Evolutionary conservation across 23 tunicate species (phyloP), one percentile per base, ranked within the genome.

Genomic region (Halocynthia aurantium): DNA sequence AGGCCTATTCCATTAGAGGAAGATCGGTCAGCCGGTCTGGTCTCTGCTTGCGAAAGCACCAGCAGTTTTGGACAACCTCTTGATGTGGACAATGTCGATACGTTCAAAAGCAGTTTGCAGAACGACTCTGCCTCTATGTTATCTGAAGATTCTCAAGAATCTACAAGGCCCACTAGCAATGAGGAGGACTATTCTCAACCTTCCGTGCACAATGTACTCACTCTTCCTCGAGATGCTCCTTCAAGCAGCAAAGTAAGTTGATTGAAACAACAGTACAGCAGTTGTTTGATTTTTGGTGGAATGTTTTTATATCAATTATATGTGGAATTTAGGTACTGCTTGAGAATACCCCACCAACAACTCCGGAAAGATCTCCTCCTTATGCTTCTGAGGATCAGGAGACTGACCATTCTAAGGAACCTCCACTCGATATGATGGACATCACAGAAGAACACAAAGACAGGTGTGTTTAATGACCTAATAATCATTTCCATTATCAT

Each of bases 341-440:
- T 50, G 94, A 87, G 54, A 87, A 87, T 75, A 87, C 94, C 8
- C 94, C 94, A 6, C 94, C 94, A 0, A 87, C 80, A 6, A 87
- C 94, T 21, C 94, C 94, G 7, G 94, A 87, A 62, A 63, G 52
- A 40, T 82, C 83, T 10, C 83, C 84, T 6, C 63, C 76, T 13
- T 76, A 82, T 71, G 69, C 61, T 65, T 71, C 86, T 62, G 94
- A 87, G 53, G 79, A 76, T 70, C 73, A 82, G 31, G 78, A 74
- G 31, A 74, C 56, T 8, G 78, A 74, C 10, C 20, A 17, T 8
- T 40, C 22, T 10, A 44, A 51, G 17, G 56, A 74, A 56, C 78
- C 20, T 54, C 68, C 85, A 50, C 77, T 70, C 40, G 76, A 52
- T 58, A 31, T 44, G 10, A 40, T 10, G 21, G 85, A 81, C 55